Percentiles rank a stretch among this genome's conserved stretches.
These are phyloP conservation scores for Pammene fasciana DNA, from an alignment of 2,888 invertebrate genomes.

Conservation along the genomic window DNA sequence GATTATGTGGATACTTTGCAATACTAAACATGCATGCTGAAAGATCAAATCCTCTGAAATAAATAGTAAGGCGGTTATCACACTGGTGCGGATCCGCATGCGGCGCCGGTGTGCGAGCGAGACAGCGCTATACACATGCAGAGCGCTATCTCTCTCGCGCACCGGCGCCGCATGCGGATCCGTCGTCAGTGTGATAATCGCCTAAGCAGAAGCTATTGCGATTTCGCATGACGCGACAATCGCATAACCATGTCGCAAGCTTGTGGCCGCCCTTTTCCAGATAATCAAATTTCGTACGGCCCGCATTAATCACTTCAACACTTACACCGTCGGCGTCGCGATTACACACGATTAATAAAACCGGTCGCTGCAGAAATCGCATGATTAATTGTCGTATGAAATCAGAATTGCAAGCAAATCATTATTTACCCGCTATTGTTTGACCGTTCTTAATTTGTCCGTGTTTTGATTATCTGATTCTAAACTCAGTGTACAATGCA, in stretches of 20 bases:
- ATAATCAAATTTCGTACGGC: constrained; percentile 74
- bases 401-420: constrained; percentile 64
- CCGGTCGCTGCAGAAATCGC: constrained; percentile 61
- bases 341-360: constrained; percentile 69
- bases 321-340: constrained; percentile 66
- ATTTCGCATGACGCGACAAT: constrained; percentile 36
- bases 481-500: constrained; percentile 17
- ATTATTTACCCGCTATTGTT: constrained; percentile 62
- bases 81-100: too few species aligned
- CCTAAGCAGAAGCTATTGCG: too few species aligned
- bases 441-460: constrained; percentile 49
- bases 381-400: constrained; percentile 69
- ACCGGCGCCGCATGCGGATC: too few species aligned
- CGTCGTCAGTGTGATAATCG: too few species aligned
- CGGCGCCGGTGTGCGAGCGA: too few species aligned
- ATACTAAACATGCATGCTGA: too few species aligned
- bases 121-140: too few species aligned
- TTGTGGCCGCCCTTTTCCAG: constrained; percentile 52
- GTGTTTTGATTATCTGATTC: constrained; percentile 42
- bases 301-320: constrained; percentile 78
- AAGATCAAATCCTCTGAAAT: too few species aligned
- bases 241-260: constrained; percentile 49
- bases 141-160: too few species aligned
- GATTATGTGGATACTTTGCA: too few species aligned
- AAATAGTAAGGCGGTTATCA: too few species aligned